Percentiles rank a stretch among this genome's conserved stretches.
Evolutionary conservation across 2,888 invertebrate species (phyloP).

Genomic region (Papilio demoleus): DNA sequence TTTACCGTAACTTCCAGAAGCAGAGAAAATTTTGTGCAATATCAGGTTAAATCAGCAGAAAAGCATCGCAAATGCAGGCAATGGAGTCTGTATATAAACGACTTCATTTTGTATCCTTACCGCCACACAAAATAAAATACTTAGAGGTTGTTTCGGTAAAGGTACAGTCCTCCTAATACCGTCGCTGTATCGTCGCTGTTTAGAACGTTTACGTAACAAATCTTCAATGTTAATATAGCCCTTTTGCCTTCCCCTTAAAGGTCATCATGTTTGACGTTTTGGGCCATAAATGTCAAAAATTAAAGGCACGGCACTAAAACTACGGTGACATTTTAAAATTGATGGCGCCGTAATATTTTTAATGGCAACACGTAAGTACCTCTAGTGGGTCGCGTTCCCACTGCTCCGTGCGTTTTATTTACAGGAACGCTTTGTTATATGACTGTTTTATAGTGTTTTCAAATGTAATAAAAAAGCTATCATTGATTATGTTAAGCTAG

Average conservation of each 20-base stretch:
- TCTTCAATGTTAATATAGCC: conserved; percentile 18
- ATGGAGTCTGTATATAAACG: too few relatives aligned
- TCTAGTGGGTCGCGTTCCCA: conserved; percentile 60
- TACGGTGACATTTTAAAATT: conserved; percentile 72
- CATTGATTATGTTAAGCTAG: conserved; percentile 47
- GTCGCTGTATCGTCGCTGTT: neutral
- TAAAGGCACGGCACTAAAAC: conserved; percentile 66
- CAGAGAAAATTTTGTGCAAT: too few relatives aligned
- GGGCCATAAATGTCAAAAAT: conserved; percentile 71
- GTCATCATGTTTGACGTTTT: conserved; percentile 47
- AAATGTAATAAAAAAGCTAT: conserved; percentile 64
- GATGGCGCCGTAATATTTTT: conserved; percentile 74
- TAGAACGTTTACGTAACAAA: conserved; percentile 24
- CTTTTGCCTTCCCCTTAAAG: conserved; percentile 39
- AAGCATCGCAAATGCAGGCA: too few relatives aligned
- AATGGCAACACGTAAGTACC: conserved; percentile 66
- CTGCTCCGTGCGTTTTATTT: conserved; percentile 69
- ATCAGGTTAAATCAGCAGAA: too few relatives aligned
- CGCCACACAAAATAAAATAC: neutral
- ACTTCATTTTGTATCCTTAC: neutral
- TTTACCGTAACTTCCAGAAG: too few relatives aligned
- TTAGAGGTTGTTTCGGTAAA: neutral
- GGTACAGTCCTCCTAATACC: conserved; percentile 8
- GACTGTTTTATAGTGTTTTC: conserved; percentile 68
- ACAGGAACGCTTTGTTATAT: conserved; percentile 69